A percentile compares a stretch with the other conserved stretches of the same genome.
Conservation (phyloP, 2,888 invertebrate genomes). For the Drosophila leonis region DNA sequence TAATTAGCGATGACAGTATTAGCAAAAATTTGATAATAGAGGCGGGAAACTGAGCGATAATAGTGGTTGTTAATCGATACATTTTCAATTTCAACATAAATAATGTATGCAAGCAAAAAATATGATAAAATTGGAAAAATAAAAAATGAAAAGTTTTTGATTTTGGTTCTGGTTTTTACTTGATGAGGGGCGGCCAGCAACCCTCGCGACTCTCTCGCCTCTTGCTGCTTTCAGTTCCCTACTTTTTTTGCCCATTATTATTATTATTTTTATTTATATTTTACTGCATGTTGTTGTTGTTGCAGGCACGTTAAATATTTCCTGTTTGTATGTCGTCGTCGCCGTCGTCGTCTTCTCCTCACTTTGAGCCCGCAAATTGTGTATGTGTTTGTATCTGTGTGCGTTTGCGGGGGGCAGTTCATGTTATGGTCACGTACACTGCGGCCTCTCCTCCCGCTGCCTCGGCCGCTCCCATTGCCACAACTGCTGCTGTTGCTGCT, state of each 20-base stretch:
- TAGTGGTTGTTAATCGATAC: too few relatives aligned
- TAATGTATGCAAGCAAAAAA: too few relatives aligned
- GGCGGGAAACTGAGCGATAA: too few relatives aligned
- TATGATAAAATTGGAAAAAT: too few relatives aligned
- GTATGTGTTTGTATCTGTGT: constrained; percentile 35
- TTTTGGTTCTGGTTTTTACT: too few relatives aligned
- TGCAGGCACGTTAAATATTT: constrained; percentile 81
- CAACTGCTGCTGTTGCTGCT: too few relatives aligned
- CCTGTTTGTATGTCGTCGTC: constrained; percentile 74
- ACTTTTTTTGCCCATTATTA: constrained; percentile 74
- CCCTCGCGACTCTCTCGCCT: constrained; percentile 47
- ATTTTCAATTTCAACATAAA: too few relatives aligned
- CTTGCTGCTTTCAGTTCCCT: constrained; percentile 61
- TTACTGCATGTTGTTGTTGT: constrained; percentile 64
- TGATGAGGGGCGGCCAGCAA: too few relatives aligned
- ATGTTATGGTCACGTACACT: constrained; percentile 81
- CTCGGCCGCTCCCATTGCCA: not conserved
- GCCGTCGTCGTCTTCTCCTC: constrained; percentile 41
- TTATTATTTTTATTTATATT: constrained; percentile 80
- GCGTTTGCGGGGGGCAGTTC: constrained; percentile 59
- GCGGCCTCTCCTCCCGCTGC: constrained; percentile 25
- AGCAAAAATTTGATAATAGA: too few relatives aligned
- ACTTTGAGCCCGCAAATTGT: constrained; percentile 71
- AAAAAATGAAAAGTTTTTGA: too few relatives aligned
- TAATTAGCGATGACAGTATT: too few relatives aligned